A percentile compares a stretch with the other conserved stretches of the same genome.
Evolutionary conservation across 2,888 invertebrate genomes (phyloP).

Genomic region (Helleia helle): DNA sequence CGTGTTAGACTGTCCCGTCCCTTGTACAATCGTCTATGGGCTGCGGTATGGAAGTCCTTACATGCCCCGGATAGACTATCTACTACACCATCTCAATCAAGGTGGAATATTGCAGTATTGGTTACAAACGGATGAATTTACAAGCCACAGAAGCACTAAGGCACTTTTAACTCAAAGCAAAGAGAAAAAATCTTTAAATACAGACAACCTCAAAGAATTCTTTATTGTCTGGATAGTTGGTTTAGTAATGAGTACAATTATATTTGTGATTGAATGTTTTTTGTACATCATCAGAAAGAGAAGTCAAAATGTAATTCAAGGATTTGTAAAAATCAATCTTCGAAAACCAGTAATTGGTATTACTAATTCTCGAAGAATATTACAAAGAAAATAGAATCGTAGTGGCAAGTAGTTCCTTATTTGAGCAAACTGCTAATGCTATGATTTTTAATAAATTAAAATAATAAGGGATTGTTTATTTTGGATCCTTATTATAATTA

Average conservation of each 20-base stretch:
- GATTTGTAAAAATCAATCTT: no score
- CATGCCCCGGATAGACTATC: constrained; percentile 52
- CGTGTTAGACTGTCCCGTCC: constrained; percentile 67
- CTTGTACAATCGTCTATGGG: constrained; percentile 70
- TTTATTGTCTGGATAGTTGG: constrained; percentile 45
- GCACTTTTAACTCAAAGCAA: constrained; percentile 28
- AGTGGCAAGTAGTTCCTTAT: no score
- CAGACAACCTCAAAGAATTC: constrained; percentile 59
- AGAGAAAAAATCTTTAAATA: constrained; percentile 46
- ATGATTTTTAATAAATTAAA: no score
- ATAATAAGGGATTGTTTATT: no score
- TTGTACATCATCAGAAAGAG: constrained; percentile 3
- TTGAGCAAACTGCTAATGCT: no score
- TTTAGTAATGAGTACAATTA: constrained; percentile 32
- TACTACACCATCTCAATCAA: constrained; percentile 60
- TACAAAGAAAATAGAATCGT: no score
- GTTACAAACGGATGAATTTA: constrained; percentile 41
- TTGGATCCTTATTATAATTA: no score
- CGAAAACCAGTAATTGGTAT: no score
- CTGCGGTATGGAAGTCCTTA: constrained; percentile 75
- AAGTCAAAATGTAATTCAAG: neutral
- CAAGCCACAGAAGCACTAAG: constrained; percentile 26
- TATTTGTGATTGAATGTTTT: constrained; percentile 37
- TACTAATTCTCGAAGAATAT: no score
- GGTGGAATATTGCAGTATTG: constrained; percentile 64